Percentiles rank a stretch among this genome's conserved stretches.
Evolutionary conservation across 1,140 invertebrate genomes (phyloP).

Genomic region (Himalopsyche phryganea): DNA sequence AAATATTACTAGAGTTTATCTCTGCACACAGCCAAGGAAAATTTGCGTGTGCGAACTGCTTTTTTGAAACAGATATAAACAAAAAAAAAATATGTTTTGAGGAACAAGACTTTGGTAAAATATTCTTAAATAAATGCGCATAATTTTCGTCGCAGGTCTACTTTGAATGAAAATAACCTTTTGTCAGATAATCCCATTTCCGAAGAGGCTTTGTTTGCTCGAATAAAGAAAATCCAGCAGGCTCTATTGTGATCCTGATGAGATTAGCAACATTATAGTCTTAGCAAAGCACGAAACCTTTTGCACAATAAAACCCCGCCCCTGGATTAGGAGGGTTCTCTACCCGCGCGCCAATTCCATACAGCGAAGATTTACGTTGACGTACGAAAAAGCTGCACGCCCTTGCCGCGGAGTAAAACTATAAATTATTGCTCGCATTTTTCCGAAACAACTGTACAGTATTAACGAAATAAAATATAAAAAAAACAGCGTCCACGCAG

Average conservation of each 20-base stretch:
- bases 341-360: neutral
- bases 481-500: neutral
- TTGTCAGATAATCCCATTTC: neutral
- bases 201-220: slow-evolving; percentile 17
- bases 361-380: slow-evolving; percentile 14
- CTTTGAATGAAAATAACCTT: too few species aligned
- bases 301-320: slow-evolving; percentile 18
- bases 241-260: slow-evolving; percentile 20
- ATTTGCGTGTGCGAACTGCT: too few species aligned
- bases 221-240: neutral
- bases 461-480: too few species aligned
- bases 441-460: too few species aligned
- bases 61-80: too few species aligned
- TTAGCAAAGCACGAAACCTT: slow-evolving; percentile 14
- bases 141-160: too few species aligned
- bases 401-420: neutral
- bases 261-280: slow-evolving; percentile 26
- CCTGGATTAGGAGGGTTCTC: neutral
- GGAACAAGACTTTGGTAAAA: too few species aligned
- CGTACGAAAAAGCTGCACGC: slow-evolving; percentile 2
- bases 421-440: slow-evolving; percentile 1
- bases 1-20: too few species aligned
- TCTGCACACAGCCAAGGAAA: too few species aligned
- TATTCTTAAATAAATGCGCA: too few species aligned
- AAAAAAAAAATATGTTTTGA: too few species aligned